Conservation (phyloP, 2,797 vertebrate species). For the Aphelocoma californica region DNA sequence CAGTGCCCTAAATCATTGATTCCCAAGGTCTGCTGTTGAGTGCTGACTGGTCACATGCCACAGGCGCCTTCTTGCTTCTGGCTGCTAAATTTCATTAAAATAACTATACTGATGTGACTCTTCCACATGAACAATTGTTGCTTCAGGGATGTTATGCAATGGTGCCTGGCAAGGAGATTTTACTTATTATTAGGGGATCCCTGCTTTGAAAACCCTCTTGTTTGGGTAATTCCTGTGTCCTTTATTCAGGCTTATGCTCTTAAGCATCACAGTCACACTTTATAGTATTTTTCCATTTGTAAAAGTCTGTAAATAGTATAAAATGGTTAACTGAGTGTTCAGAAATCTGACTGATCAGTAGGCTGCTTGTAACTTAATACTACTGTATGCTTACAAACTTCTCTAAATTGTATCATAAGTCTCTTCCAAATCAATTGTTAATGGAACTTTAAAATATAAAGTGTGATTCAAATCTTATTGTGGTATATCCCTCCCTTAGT, state of each 20-base stretch:
- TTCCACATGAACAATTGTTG: conserved; percentile 43
- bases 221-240: neutral
- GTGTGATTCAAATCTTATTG: conserved; percentile 20
- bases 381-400: neutral
- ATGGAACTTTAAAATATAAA: conserved; percentile 3
- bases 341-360: neutral
- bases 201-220: neutral
- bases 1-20: conserved; percentile 21
- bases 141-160: conserved; percentile 37
- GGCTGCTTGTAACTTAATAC: neutral
- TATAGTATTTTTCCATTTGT: neutral
- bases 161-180: conserved; percentile 28
- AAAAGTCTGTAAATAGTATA: neutral
- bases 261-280: neutral
- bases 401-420: neutral
- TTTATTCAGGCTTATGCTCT: neutral
- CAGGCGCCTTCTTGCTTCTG: neutral
- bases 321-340: neutral
- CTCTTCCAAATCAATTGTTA: conserved; percentile 9
- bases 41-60: conserved; percentile 24
- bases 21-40: conserved; percentile 21
- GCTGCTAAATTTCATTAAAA: conserved; percentile 59
- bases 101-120: conserved; percentile 7
- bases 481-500: conserved; percentile 17
- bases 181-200: neutral